phyloP scores from a whole-genome alignment of 2,797 vertebrate genomes.

The Sebastes melanostomus region DNA sequence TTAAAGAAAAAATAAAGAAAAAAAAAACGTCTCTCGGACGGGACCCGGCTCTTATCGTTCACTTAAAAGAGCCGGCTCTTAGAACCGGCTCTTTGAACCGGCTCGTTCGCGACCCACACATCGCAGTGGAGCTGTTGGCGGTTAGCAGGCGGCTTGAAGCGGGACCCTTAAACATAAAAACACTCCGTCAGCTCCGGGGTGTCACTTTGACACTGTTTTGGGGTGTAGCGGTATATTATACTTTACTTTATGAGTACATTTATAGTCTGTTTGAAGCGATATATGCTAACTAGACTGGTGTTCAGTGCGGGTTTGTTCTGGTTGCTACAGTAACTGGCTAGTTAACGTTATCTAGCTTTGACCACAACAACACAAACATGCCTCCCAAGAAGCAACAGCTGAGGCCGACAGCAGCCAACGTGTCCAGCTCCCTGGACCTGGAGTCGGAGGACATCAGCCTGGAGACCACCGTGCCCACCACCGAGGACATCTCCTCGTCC shows the following conservation, averaged over 20 bases:
- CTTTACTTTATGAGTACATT: neutral
- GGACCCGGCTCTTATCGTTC: too few relatives aligned
- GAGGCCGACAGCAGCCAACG: conserved; percentile 79
- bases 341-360: neutral
- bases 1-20: too few relatives aligned
- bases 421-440: conserved; percentile 93
- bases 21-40: too few relatives aligned
- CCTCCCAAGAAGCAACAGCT: conserved; percentile 83
- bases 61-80: too few relatives aligned
- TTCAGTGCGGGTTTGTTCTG: neutral
- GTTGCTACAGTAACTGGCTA: neutral
- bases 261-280: neutral
- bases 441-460: conserved; percentile 97
- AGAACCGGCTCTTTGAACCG: too few relatives aligned
- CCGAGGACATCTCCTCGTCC: conserved; percentile 96
- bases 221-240: neutral
- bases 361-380: conserved; percentile 71
- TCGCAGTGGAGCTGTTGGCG: conserved; percentile 18
- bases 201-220: rapidly evolving
- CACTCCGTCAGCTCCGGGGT: neutral
- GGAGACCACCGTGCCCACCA: conserved; percentile 94
- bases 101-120: too few relatives aligned
- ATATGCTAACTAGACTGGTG: neutral
- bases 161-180: conserved; percentile 72
- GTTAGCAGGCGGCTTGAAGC: conserved; percentile 50